These are phyloP conservation scores for Ophioninae sp. DNA, from an alignment of 2,888 invertebrate genomes.

Conservation along the genomic window DNA sequence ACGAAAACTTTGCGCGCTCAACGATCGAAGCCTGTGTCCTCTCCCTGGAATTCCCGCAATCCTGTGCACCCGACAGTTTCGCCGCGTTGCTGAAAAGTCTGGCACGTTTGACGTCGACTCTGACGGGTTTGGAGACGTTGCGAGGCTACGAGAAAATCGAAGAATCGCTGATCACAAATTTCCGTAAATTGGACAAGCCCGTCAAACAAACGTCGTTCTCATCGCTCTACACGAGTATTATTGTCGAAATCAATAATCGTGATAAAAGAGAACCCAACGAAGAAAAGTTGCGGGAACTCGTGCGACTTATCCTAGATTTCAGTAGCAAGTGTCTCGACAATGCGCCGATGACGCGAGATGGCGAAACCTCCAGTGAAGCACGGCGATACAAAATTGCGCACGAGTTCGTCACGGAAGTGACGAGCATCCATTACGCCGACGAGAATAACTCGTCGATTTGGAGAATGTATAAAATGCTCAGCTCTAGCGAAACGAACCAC, in stretches of 20 bases:
- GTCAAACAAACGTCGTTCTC: conserved; percentile 56
- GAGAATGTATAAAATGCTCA: conserved; percentile 44
- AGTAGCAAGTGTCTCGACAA: conserved; percentile 59
- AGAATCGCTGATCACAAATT: conserved; percentile 48
- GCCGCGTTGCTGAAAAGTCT: conserved; percentile 69
- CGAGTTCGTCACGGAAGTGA: conserved; percentile 58
- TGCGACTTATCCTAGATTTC: conserved; percentile 60
- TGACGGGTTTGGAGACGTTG: conserved; percentile 52
- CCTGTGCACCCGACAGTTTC: conserved; percentile 66
- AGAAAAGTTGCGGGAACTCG: conserved; percentile 53
- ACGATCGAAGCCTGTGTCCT: conserved; percentile 71
- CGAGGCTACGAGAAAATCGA: conserved; percentile 55
- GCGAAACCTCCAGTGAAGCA: conserved; percentile 3
- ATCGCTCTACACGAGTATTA: conserved; percentile 48
- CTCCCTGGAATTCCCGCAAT: conserved; percentile 69
- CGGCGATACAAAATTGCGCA: conserved; percentile 44
- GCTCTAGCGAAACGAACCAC: conserved; percentile 1
- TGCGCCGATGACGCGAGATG: neutral
- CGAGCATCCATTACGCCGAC: conserved; percentile 38
- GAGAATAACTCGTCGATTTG: conserved; percentile 42
- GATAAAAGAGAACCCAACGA: conserved; percentile 18
- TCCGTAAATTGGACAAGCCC: conserved; percentile 56
- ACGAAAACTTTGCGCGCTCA: conserved; percentile 67
- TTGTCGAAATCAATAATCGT: conserved; percentile 53
- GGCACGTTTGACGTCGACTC: conserved; percentile 51